These are phyloP conservation scores for Phrynosoma platyrhinos DNA, from an alignment of 2,113 vertebrate species.

Conservation along the genomic window DNA sequence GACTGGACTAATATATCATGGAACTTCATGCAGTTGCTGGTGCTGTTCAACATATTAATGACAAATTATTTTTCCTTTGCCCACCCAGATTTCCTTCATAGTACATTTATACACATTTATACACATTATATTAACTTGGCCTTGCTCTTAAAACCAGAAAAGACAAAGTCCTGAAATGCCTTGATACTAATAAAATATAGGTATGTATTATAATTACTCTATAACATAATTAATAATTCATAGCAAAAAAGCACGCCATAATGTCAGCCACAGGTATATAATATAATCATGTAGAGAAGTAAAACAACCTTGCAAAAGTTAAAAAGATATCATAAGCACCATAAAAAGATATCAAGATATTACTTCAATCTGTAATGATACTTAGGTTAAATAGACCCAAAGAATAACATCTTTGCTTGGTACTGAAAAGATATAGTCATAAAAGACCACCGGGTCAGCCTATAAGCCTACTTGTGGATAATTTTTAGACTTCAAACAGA, in stretches of 20 bases:
- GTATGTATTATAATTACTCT: background rate
- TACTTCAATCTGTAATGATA: background rate
- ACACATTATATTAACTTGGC: conserved; percentile 64
- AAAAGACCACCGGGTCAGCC: too few species aligned
- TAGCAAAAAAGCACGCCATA: too few species aligned
- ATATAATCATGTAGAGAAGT: background rate
- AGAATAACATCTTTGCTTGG: background rate
- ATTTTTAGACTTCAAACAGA: background rate
- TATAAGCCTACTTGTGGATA: background rate
- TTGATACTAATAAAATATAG: conserved; percentile 33
- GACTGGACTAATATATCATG: conserved; percentile 40
- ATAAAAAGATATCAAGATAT: background rate
- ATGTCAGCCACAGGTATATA: background rate
- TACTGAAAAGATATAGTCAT: background rate
- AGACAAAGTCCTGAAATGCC: conserved; percentile 47
- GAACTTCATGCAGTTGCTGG: conserved; percentile 41
- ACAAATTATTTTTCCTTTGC: conserved; percentile 78
- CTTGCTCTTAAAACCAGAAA: conserved; percentile 65
- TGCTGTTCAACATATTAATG: conserved; percentile 58
- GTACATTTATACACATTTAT: conserved; percentile 76
- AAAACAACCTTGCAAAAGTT: background rate
- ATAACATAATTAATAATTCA: background rate
- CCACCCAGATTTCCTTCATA: conserved; percentile 59
- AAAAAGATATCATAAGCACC: background rate
- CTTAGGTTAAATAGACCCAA: background rate